Percentiles rank a stretch among this genome's conserved stretches.
Evolutionary conservation across 2,113 vertebrate genomes (phyloP).

Genomic region (Zosterops borbonicus): DNA sequence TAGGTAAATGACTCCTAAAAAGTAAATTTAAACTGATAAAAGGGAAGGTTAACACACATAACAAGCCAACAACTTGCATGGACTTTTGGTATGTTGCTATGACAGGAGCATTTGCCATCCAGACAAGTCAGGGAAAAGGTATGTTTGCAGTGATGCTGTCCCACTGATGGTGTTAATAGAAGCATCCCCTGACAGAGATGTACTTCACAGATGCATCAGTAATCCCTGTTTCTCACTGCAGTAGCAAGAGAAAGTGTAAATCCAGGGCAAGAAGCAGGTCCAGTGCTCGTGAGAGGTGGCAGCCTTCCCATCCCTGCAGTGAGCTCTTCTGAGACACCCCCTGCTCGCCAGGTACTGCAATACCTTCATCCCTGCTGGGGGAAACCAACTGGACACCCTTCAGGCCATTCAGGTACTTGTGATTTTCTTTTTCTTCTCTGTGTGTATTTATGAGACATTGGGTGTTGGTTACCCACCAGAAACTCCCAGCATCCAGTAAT

Average conservation of each 20-base stretch:
- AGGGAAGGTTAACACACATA: background rate
- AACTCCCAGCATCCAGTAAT: background rate
- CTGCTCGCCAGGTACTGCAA: background rate
- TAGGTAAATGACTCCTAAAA: background rate
- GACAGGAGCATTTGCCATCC: background rate
- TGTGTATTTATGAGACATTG: background rate
- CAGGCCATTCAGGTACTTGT: background rate
- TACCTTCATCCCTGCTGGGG: background rate
- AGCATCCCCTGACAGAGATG: background rate
- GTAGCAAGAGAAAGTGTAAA: background rate
- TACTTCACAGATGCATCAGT: background rate
- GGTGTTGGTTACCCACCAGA: background rate
- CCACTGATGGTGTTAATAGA: fast-evolving
- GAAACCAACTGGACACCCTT: background rate
- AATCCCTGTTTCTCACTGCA: background rate
- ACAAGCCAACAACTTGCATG: background rate
- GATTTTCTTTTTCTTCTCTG: background rate
- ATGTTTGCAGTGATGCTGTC: background rate
- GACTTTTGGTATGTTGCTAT: background rate
- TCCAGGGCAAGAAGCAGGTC: background rate
- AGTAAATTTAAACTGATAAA: background rate
- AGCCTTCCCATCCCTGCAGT: fast-evolving
- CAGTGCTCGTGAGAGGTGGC: fast-evolving
- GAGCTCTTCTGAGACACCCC: background rate
- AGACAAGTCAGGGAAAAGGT: background rate